Base-by-base conservation (phyloP, 2,888 invertebrate genomes). In the Cerceris ruficornis region DNA sequence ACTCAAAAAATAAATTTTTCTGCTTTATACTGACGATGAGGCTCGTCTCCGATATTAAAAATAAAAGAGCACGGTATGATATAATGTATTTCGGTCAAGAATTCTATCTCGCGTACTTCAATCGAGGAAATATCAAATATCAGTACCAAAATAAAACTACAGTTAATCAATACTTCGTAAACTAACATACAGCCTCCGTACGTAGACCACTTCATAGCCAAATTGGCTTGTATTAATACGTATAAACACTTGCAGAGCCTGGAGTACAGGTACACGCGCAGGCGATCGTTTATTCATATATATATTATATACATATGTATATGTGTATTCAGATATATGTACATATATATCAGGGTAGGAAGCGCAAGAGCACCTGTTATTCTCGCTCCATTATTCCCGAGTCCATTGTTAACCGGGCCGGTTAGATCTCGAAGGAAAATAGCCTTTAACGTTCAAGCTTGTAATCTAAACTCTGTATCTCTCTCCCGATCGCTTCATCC, bases 381-480 rank as follows among this genome's bases (percentile, higher is more conserved):
- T 75, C 80, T 55, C 72, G 65, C 60, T 54, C 78, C 68, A 68
- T 81, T 84, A 85, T 77, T 74, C 62, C 57, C 43, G 14, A 15
- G 39, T 8, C 72, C 42, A 81, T 85, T 84, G 82, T 81, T 75
- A 79, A 75, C 50, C 65, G 70, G 39, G 59, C 43, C 50, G 69
- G 69, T 72, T 69, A 64, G 81, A 81, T 84, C 76, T 72, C 64
- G 46, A 73, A 72, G 76, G 82, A 80, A 82, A 84, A 82, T 82
- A 84, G 68, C 72, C 74, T 60, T 78, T 74, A 82, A 79, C 65
- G 69, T 50, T 52, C 58, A 61, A 15, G 39, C 58, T 66, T 66
- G 75, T 83, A 80, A 83, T 84, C 76, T 77, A 71, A 71, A 81
- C 72, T 80, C 76, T 49, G 59, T 84, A 79, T 82, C 73, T 80